Evolutionary conservation across 2,888 invertebrate genomes (phyloP).

Genomic region (Hydriomena furcata): DNA sequence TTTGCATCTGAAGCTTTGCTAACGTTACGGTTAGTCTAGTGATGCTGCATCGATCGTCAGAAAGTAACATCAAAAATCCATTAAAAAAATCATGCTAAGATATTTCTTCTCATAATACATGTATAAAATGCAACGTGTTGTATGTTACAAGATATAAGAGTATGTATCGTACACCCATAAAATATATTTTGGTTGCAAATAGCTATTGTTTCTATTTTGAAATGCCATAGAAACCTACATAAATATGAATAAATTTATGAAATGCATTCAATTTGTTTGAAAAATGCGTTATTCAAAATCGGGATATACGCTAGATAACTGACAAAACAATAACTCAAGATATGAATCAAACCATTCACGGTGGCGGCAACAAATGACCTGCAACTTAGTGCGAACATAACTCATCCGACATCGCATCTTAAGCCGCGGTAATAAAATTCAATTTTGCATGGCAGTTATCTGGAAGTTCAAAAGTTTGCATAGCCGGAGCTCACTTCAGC

Average conservation of each 20-base stretch:
- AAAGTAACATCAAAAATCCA: too few species aligned
- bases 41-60: too few species aligned
- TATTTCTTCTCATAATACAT: too few species aligned
- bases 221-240: not conserved
- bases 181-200: too few species aligned
- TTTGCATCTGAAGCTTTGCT: not conserved
- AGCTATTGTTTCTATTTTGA: too few species aligned
- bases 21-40: too few species aligned
- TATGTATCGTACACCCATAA: too few species aligned
- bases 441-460: constrained; percentile 17
- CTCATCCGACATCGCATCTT: constrained; percentile 26
- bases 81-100: too few species aligned
- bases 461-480: constrained; percentile 18
- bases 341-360: constrained; percentile 50
- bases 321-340: constrained; percentile 50
- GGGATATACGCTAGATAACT: constrained; percentile 35
- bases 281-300: constrained; percentile 18
- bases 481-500: not conserved
- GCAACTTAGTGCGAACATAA: constrained; percentile 34
- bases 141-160: too few species aligned
- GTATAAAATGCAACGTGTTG: too few species aligned
- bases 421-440: constrained; percentile 22
- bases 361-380: constrained; percentile 41
- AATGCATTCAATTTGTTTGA: constrained; percentile 13
- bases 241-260: not conserved